Conservation (phyloP, 2,888 invertebrate genomes). For the Synergus gifuensis region DNA sequence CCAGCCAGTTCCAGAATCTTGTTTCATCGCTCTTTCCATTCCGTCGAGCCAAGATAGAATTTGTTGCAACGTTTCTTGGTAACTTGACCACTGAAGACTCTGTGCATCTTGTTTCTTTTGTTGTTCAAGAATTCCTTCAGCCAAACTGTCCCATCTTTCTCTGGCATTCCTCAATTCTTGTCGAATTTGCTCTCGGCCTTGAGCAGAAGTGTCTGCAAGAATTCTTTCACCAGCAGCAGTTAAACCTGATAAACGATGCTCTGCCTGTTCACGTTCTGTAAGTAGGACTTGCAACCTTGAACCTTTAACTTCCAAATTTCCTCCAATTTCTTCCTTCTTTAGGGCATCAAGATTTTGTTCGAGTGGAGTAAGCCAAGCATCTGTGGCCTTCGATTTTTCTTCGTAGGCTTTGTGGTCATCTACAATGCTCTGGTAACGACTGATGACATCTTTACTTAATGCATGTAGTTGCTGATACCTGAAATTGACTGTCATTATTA, state of each 20-base stretch:
- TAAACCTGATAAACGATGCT: slow-evolving; percentile 86
- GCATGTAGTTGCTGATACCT: slow-evolving; percentile 88
- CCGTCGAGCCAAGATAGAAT: slow-evolving; percentile 91
- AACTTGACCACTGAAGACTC: slow-evolving; percentile 89
- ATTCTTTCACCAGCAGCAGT: slow-evolving; percentile 91
- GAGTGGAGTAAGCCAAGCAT: slow-evolving; percentile 87
- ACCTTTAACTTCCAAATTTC: slow-evolving; percentile 82
- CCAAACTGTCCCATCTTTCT: slow-evolving; percentile 92
- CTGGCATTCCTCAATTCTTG: slow-evolving; percentile 89
- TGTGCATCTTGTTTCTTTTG: slow-evolving; percentile 92
- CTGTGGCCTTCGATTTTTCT: slow-evolving; percentile 86
- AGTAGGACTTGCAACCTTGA: slow-evolving; percentile 86
- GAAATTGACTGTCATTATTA: slow-evolving; percentile 44
- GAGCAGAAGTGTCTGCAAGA: slow-evolving; percentile 94
- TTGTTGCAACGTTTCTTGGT: slow-evolving; percentile 91
- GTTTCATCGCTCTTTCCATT: slow-evolving; percentile 88
- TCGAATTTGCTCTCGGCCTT: slow-evolving; percentile 93
- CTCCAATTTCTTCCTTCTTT: slow-evolving; percentile 81
- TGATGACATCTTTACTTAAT: slow-evolving; percentile 91
- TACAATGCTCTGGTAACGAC: slow-evolving; percentile 89
- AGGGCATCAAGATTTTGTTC: slow-evolving; percentile 84
- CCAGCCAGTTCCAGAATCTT: slow-evolving; percentile 85
- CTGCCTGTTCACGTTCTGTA: slow-evolving; percentile 91
- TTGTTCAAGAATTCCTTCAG: slow-evolving; percentile 89
- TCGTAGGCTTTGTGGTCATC: slow-evolving; percentile 90